Conservation (phyloP, 2,113 vertebrate species). For the Centropus bengalensis region DNA sequence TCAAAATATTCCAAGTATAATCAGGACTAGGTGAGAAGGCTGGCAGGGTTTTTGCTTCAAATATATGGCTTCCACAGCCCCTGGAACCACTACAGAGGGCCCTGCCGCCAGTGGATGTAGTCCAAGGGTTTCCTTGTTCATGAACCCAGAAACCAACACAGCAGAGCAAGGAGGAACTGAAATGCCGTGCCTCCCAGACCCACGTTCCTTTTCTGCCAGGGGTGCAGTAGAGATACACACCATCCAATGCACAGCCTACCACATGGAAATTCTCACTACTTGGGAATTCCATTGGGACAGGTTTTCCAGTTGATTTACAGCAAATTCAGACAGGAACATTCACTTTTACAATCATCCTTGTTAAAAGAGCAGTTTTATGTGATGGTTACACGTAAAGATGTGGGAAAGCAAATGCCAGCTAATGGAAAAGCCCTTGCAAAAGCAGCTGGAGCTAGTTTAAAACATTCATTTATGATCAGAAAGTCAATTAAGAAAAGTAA, state of each 20-base stretch:
- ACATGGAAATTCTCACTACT: neutral
- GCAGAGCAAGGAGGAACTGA: neutral
- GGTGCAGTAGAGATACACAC: neutral
- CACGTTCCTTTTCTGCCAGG: neutral
- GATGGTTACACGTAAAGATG: neutral
- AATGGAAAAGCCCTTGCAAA: neutral
- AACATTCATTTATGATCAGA: neutral
- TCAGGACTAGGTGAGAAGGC: neutral
- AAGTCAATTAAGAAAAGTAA: neutral
- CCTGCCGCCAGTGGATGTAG: accelerated
- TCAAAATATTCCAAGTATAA: neutral
- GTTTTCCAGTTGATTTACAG: neutral
- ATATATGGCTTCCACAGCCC: neutral
- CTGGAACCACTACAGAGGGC: neutral
- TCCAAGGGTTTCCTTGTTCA: neutral
- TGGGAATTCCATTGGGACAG: neutral
- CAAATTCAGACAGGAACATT: neutral
- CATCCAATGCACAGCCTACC: neutral
- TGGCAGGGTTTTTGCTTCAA: neutral
- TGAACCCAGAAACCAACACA: neutral
- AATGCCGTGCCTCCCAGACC: neutral
- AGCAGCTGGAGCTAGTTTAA: neutral
- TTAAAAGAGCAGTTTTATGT: neutral
- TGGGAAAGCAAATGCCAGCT: neutral
- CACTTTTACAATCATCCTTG: neutral